Evolutionary conservation across 92 coral and sea anemone genomes (phyloP).

Genomic region (Bergia puertoricense): DNA sequence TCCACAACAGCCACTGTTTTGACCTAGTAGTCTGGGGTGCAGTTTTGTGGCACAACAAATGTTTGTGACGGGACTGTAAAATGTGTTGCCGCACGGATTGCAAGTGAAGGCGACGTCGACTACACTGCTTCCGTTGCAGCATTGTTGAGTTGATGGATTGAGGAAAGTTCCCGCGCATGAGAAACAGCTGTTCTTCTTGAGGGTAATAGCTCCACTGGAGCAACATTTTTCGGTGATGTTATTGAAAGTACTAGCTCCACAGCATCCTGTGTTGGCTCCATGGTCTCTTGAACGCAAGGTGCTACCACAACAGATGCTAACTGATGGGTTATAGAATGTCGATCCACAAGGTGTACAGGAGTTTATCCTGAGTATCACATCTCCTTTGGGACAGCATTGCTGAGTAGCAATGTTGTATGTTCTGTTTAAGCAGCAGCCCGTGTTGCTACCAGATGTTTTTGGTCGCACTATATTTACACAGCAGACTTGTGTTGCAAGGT

Average conservation of each 20-base stretch:
- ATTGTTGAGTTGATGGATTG: conserved; percentile 24
- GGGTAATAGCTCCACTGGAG: background rate
- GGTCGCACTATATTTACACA: conserved; percentile 5
- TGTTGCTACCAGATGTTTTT: background rate
- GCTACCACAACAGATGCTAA: conserved; percentile 16
- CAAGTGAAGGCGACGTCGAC: conserved; percentile 1
- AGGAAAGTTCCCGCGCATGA: conserved; percentile 46
- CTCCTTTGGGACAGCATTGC: background rate
- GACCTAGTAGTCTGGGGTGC: conserved; percentile 17
- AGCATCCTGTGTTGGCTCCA: conserved; percentile 18
- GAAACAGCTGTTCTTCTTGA: conserved; percentile 9
- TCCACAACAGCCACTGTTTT: conserved; percentile 30
- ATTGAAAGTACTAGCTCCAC: conserved; percentile 11
- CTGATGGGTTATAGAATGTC: background rate
- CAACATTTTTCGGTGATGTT: conserved; percentile 23
- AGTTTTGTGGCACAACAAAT: conserved; percentile 16
- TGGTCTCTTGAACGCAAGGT: background rate
- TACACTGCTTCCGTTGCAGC: conserved; percentile 10
- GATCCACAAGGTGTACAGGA: conserved; percentile 8
- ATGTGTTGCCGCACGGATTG: conserved; percentile 12
- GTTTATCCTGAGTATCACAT: background rate
- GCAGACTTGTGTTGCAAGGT: conserved; percentile 4
- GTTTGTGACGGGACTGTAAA: conserved; percentile 31
- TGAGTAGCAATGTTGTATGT: background rate
- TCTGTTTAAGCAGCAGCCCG: background rate